These are phyloP conservation scores for Umimayanthus kanabou DNA, from an alignment of 92 coral and sea anemone genomes.

Conservation along the genomic window DNA sequence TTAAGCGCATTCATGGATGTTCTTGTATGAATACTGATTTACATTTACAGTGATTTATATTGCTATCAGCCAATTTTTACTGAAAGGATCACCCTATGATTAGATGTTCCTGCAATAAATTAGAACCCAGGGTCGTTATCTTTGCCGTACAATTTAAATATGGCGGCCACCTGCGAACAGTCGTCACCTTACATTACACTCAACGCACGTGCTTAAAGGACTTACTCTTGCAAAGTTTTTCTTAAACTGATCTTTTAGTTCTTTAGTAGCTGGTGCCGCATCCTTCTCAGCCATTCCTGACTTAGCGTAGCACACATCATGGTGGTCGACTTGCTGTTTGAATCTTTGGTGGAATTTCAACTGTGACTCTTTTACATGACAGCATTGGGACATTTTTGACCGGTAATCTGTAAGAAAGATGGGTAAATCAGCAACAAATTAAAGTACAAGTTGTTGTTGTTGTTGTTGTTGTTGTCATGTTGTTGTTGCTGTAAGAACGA, in stretches of 20 bases:
- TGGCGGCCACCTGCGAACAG: no score
- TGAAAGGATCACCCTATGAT: no score
- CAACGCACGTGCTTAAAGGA: no score
- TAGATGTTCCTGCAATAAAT: no score
- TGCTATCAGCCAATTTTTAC: no score
- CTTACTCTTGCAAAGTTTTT: conserved; percentile 5
- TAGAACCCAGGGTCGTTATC: no score
- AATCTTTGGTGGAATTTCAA: conserved; percentile 7
- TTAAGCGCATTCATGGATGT: no score
- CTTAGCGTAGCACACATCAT: conserved; percentile 13
- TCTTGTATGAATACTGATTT: no score
- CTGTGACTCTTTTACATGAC: conserved; percentile 10
- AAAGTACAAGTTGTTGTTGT: no score
- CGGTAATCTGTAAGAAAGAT: not conserved
- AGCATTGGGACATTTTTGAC: not conserved
- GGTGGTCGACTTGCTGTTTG: not conserved
- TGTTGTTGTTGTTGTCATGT: no score
- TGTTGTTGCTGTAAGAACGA: no score
- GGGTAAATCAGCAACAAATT: not conserved
- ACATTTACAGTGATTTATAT: no score
- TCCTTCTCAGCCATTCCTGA: conserved; percentile 6
- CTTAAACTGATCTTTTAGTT: not conserved
- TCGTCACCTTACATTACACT: not conserved
- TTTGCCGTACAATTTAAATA: not conserved
- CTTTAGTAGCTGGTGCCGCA: not conserved